Base-by-base conservation (phyloP, 2,113 vertebrate species). In the Nyctibius bracteatus region DNA sequence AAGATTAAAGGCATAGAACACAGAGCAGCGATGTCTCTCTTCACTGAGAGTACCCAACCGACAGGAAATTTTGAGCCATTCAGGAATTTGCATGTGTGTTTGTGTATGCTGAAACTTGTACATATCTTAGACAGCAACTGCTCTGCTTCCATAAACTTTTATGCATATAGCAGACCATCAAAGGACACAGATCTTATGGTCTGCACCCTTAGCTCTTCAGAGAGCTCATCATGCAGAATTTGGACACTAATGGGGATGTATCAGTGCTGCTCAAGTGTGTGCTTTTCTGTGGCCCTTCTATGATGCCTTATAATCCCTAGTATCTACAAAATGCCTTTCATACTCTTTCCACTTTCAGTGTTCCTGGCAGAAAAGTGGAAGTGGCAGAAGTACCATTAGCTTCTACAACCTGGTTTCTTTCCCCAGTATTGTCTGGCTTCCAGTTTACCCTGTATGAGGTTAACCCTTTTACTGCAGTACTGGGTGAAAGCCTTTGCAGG, bases 1-100 rank as follows among this genome's bases (percentile, higher is more conserved):
- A 95, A 84, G 72, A 96, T 93, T 95, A 94, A 95, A 96, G 86
- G 52, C 63, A 68, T n/a, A 90, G 75, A 92, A 83, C 35, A 59
- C 71, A 63, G 39, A 93, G 65, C 65, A 74, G 52, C 8, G 18
- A 92, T 73, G 72, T 73, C 88, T 96, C 51, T 78, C 59, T 74
- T 93, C 43, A 51, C 65, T 49, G 33, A 59, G 72, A 78, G 28
- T 35, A 78, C 33, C 43, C 43, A 67, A 2, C 14, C 66, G 66
- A 89, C 78, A 92, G 61, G 15, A 82, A 73, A 81, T 67, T 68
- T 88, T 55, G 30, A 83, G 28, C 58, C 55, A 47, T 70, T 86
- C 79, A 67, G 39, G 67, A 92, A 78, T 58, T 5, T 77, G 1
- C 1, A 0, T 21, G n/a, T 30, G 41, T n/a, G 43, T 62, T 54